These are phyloP conservation scores for Epinotia brunnichana DNA, from an alignment of 2,888 invertebrate species.

Conservation along the genomic window DNA sequence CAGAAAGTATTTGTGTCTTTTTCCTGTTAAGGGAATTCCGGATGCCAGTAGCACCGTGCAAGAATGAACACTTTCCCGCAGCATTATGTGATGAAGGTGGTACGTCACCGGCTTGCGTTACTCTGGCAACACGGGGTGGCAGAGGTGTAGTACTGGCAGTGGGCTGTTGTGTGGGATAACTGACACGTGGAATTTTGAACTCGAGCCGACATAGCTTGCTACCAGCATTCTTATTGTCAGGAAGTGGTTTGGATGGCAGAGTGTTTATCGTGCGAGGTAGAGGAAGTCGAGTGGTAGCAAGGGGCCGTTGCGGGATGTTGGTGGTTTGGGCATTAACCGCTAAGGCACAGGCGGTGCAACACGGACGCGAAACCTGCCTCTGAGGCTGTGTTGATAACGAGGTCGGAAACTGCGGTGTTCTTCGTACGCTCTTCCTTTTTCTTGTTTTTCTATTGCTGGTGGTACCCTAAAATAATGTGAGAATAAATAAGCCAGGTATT, in stretches of 20 bases:
- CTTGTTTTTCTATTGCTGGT: conserved; percentile 9
- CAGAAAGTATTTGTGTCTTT: neutral
- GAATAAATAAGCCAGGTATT: neutral
- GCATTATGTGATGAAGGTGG: neutral
- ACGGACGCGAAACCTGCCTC: neutral
- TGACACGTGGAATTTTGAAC: neutral
- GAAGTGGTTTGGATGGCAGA: neutral
- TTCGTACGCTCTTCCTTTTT: neutral
- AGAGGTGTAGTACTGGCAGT: neutral
- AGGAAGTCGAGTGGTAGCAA: neutral
- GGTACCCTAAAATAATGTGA: conserved; percentile 1
- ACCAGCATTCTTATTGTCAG: neutral
- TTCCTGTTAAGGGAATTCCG: neutral
- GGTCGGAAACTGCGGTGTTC: neutral
- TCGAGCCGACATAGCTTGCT: neutral
- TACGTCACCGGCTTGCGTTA: neutral
- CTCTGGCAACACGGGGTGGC: neutral
- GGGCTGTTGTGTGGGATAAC: neutral
- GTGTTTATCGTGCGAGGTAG: neutral
- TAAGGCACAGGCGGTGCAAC: conserved; percentile 9
- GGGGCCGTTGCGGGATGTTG: neutral
- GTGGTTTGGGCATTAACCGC: neutral
- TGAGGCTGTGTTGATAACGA: neutral
- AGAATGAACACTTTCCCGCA: neutral
- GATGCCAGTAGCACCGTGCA: neutral